Conservation (phyloP, 2,113 vertebrate species). For the Burhinus oedicnemus region DNA sequence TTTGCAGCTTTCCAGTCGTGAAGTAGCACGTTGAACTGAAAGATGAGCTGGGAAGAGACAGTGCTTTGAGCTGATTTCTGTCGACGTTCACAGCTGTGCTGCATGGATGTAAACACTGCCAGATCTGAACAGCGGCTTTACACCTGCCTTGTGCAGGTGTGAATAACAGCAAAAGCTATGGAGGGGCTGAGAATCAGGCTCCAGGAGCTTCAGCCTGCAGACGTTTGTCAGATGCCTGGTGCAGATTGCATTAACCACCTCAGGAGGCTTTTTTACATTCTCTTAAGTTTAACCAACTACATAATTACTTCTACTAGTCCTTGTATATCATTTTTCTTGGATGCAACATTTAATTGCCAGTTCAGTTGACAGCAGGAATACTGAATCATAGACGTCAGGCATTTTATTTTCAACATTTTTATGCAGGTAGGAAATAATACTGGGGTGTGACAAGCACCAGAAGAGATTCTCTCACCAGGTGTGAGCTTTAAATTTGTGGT, state of each 20-base stretch:
- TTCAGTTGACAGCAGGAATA: neutral
- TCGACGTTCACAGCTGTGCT: neutral
- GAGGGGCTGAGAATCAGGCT: neutral
- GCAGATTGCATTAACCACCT: neutral
- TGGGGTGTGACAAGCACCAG: neutral
- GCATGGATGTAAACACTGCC: neutral
- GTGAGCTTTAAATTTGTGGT: neutral
- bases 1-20: neutral
- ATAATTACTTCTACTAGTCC: neutral
- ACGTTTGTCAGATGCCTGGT: neutral
- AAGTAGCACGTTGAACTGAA: neutral
- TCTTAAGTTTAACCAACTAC: neutral
- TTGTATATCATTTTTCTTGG: neutral
- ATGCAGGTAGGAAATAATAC: neutral
- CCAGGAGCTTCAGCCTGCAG: neutral
- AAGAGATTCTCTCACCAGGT: neutral
- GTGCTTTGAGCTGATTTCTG: neutral
- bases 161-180: neutral
- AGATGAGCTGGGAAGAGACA: neutral
- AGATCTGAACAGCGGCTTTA: neutral
- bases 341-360: neutral
- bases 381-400: neutral
- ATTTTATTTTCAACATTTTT: neutral
- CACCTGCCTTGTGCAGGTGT: neutral
- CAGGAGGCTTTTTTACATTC: neutral